A percentile compares a stretch with the other conserved stretches of the same genome.
phyloP scores from a whole-genome alignment of 2,113 vertebrate genomes.

The Mustela lutreola region DNA sequence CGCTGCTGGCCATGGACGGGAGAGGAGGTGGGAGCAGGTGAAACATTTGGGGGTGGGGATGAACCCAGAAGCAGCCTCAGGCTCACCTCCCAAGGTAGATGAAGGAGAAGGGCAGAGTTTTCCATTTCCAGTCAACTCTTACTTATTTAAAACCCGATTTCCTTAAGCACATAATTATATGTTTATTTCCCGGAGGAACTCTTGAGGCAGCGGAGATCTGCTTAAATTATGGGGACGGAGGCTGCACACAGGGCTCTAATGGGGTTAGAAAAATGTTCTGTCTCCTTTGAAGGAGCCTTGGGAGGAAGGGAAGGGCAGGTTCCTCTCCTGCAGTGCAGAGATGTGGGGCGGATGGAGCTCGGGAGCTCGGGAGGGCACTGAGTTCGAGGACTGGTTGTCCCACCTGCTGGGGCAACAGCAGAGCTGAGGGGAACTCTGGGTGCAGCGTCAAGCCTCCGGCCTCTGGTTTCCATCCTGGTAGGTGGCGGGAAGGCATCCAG shows the following conservation, averaged over 20 bases:
- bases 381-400: fast-evolving
- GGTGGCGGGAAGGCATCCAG: not conserved
- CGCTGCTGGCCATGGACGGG: not conserved
- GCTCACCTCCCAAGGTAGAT: slow-evolving; percentile 33
- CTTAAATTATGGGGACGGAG: slow-evolving; percentile 74
- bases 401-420: too few species aligned
- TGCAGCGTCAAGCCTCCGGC: not conserved
- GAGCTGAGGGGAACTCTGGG: not conserved
- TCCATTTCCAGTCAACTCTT: slow-evolving; percentile 68
- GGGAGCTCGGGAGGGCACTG: too few species aligned
- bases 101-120: slow-evolving; percentile 60
- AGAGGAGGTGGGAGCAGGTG: not conserved
- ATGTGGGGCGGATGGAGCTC: not conserved
- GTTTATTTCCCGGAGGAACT: slow-evolving; percentile 80
- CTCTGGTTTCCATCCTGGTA: not conserved
- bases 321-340: not conserved
- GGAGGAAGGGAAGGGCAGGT: slow-evolving; percentile 24
- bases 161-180: slow-evolving; percentile 82
- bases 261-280: slow-evolving; percentile 62
- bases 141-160: slow-evolving; percentile 80
- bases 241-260: slow-evolving; percentile 53
- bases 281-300: slow-evolving; percentile 54
- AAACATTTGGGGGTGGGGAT: not conserved
- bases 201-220: slow-evolving; percentile 75
- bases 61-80: not conserved